Base-by-base conservation (phyloP, 2,888 invertebrate species). In the Alsophila aescularia region DNA sequence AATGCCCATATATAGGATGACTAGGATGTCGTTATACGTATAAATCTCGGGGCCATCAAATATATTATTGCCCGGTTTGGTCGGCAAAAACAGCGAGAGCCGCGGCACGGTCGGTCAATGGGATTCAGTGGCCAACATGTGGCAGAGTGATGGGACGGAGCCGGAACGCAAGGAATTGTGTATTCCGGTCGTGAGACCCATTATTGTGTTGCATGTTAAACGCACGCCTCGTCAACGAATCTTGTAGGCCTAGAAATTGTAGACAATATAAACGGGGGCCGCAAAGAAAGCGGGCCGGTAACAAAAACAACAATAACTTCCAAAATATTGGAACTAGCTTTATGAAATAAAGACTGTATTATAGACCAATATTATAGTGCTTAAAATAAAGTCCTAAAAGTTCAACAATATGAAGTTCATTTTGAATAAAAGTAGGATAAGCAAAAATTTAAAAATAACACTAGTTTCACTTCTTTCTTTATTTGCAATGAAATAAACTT, bases 1-100 rank as follows among this genome's bases (percentile, higher is more conserved):
- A 74, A 74, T 75, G 74, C 72, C 72, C 64, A 42, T 62, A 57
- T 49, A 61, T 61, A 66, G 65, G 55, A 52, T 40, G 34, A 51
- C 56, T 58, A 59, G 64, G 64, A 58, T 57, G 60, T 63, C 61
- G 63, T 63, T 66, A 60, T 36, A 50, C 49, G 50, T 50, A 45
- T 62, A 61, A 58, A 63, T 60, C 59, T 52, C 56, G 24, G 35
- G 54, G 53, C 57, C 56, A 60, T 66, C 63, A 66, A 63, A 66
- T 63, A 66, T 66, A 66, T 63, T 61, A 66, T 66, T 61, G 59
- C 62, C 62, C 44, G 42, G 59, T 61, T 63, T 60, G 64, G 58
- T 48, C 14, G 41, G 58, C 45, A 55, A 57, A 58, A 59, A 52
- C 53, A 35, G 37, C 36, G 55, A 36, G 53, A 55, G 47, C 49